A percentile compares a stretch with the other conserved stretches of the same genome.
phyloP scores from a whole-genome alignment of 2,888 invertebrate species.

The Gasteruption jaculator region DNA sequence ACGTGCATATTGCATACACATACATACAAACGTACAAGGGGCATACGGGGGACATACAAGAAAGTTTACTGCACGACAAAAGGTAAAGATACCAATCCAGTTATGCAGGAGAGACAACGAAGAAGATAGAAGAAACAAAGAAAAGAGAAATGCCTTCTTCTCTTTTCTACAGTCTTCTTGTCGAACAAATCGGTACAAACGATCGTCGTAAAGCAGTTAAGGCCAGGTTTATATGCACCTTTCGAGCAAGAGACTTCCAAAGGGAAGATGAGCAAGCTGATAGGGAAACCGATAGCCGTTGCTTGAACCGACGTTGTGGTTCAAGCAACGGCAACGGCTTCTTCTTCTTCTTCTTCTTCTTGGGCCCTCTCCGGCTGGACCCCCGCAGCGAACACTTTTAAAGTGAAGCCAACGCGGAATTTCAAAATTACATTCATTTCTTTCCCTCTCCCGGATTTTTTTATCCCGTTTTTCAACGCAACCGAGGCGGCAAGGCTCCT shows the following conservation, averaged over 20 bases:
- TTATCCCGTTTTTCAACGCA: slow-evolving; percentile 11
- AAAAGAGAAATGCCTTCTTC: no score
- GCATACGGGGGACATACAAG: slow-evolving; percentile 11
- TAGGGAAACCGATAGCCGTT: slow-evolving; percentile 47
- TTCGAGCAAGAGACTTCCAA: slow-evolving; percentile 32
- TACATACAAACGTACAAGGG: no score
- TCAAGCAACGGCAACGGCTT: slow-evolving; percentile 27
- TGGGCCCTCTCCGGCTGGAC: slow-evolving; percentile 29
- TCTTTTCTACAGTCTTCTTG: no score
- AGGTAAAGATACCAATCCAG: slow-evolving; percentile 18
- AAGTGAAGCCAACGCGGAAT: slow-evolving; percentile 35
- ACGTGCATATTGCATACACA: no score
- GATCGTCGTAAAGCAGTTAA: slow-evolving; percentile 51
- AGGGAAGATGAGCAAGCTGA: slow-evolving; percentile 42
- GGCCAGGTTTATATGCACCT: slow-evolving; percentile 42
- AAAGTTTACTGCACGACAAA: slow-evolving; percentile 28
- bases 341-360: slow-evolving; percentile 26
- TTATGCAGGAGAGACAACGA: slow-evolving; percentile 17
- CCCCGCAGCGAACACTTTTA: slow-evolving; percentile 36
- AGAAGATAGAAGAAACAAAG: no score
- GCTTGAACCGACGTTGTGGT: slow-evolving; percentile 20
- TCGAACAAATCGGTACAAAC: slow-evolving; percentile 53
- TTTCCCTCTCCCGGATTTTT: slow-evolving; percentile 17
- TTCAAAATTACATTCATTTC: slow-evolving; percentile 28
- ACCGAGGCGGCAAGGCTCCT: slow-evolving; percentile 21